Evolutionary conservation across 1,140 invertebrate species (phyloP).

Genomic region (Drosophila arizonae): DNA sequence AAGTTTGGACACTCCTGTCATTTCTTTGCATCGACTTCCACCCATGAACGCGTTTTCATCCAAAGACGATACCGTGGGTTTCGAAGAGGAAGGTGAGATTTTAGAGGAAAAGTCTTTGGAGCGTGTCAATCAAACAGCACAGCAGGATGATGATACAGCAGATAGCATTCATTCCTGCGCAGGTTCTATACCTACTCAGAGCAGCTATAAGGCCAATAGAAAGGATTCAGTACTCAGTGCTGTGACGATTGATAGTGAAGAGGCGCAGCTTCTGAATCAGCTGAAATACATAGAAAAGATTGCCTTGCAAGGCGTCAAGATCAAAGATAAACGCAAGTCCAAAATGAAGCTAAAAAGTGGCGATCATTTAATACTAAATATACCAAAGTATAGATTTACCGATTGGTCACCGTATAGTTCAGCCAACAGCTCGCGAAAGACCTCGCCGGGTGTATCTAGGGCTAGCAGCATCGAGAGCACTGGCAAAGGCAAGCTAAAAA

Average conservation of each 20-base stretch:
- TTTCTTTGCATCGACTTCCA: slow-evolving; percentile 89
- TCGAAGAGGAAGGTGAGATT: slow-evolving; percentile 87
- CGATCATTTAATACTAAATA: slow-evolving; percentile 80
- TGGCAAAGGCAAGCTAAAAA: slow-evolving; percentile 72
- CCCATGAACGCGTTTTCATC: slow-evolving; percentile 93
- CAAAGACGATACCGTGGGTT: slow-evolving; percentile 92
- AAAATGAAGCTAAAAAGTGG: slow-evolving; percentile 81
- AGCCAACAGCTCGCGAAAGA: slow-evolving; percentile 80
- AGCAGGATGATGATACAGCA: slow-evolving; percentile 69
- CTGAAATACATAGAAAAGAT: slow-evolving; percentile 80
- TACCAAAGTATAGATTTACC: slow-evolving; percentile 81
- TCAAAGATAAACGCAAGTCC: slow-evolving; percentile 81
- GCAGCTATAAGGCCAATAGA: slow-evolving; percentile 50
- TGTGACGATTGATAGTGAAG: slow-evolving; percentile 85
- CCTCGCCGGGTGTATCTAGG: slow-evolving; percentile 78
- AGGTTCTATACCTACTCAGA: slow-evolving; percentile 77
- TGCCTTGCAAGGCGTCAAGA: slow-evolving; percentile 82
- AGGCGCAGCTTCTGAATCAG: slow-evolving; percentile 84
- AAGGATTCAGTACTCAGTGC: slow-evolving; percentile 68
- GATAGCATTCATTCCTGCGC: slow-evolving; percentile 80
- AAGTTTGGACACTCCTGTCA: slow-evolving; percentile 91
- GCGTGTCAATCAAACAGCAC: slow-evolving; percentile 35
- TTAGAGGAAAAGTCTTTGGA: slow-evolving; percentile 85
- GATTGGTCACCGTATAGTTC: slow-evolving; percentile 82
- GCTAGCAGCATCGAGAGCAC: slow-evolving; percentile 82